phyloP scores from a whole-genome alignment of 2,113 vertebrate species.

The Baryphthengus martii region DNA sequence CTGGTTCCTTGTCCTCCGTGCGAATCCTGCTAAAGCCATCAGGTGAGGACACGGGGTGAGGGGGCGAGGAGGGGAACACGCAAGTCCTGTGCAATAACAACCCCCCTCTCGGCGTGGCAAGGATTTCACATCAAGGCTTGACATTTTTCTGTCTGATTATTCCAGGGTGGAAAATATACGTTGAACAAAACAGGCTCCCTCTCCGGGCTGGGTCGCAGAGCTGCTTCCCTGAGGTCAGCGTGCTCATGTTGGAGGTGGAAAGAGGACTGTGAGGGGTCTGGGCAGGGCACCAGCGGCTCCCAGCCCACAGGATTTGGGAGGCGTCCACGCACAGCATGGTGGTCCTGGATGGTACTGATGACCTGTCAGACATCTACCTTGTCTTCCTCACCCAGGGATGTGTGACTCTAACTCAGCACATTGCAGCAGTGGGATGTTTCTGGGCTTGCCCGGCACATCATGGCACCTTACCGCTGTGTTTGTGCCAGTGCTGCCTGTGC shows the following conservation, averaged over 20 bases:
- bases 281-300: not conserved
- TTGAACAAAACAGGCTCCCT: not conserved
- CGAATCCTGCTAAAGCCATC: slow-evolving; percentile 59
- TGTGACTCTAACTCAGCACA: not conserved
- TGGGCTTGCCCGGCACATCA: accelerated
- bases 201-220: not conserved
- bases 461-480: not conserved
- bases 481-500: not conserved
- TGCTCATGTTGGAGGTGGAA: accelerated
- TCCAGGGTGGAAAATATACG: not conserved
- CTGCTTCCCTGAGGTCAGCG: not conserved
- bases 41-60: slow-evolving; percentile 26
- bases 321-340: accelerated
- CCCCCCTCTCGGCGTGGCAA: not conserved
- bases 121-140: slow-evolving; percentile 27
- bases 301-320: not conserved
- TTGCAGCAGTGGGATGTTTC: accelerated
- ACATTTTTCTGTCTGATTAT: not conserved
- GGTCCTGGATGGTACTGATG: not conserved
- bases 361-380: not conserved
- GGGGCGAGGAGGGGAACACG: not conserved
- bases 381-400: not conserved
- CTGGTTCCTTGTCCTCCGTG: slow-evolving; percentile 49
- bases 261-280: not conserved
- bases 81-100: slow-evolving; percentile 4